Base-by-base conservation (phyloP, 35 echinoderm and acorn worm genomes). In the Hemicentrotus pulcherrimus region DNA sequence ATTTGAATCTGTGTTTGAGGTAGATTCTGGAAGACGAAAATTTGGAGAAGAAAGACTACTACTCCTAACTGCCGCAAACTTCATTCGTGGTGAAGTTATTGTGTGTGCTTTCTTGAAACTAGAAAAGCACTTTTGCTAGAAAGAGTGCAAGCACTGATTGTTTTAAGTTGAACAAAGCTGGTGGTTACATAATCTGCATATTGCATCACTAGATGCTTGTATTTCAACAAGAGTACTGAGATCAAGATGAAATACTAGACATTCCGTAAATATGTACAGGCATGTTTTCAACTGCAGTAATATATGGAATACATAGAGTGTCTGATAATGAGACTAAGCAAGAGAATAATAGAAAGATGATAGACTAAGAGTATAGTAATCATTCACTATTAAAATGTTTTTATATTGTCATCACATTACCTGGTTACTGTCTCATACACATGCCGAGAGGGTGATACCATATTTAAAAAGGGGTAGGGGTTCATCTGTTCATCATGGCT, bases 401-500 rank as follows among this genome's bases (percentile, higher is more conserved):
- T 78, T 15, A 78, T 78, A 78, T 78, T 5, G 19, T 78, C 65
- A 78, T 78, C 65, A 78, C 7, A n/a, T 78, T 78, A 78, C 65
- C 65, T 78, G 22, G 22, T 8, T 22, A 78, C 22, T 28, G 24
- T 78, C 6, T 78, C 24, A 78, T n/a, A 78, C 65, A 78, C 65
- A 78, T 78, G 65, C 65, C 65, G 7, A 78, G 65, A 28, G 65
- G 65, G 65, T 78, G 19, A 78, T 78, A 78, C 65, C 65, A 78
- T 78, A n/a, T 78, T 78, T 78, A 28, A 16, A 78, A 78, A n/a
- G 19, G 65, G 65, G 65, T 8, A 18, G 65, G 61, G 65, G 65
- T 78, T 78, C 65, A 78, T 78, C 65, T n/a, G 65, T 78, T 78
- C 65, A 78, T 78, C 65, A 78, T n/a, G 65, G 65, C 65, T 78